Conservation (phyloP, 2,113 vertebrate species). For the Paraplagusia blochii region DNA sequence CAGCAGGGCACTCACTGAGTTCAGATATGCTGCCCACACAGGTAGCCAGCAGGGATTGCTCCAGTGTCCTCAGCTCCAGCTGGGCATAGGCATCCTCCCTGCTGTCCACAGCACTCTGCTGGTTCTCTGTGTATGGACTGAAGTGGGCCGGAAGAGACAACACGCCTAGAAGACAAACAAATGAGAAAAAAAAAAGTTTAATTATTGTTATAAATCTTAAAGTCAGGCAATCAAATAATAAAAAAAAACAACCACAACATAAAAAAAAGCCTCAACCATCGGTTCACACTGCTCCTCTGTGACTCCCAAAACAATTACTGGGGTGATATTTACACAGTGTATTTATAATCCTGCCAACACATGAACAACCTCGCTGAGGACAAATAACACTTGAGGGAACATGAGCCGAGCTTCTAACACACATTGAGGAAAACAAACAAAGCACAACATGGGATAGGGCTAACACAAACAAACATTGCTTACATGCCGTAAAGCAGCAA, state of each 20-base stretch:
- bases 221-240: not conserved
- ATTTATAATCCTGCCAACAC: conserved; percentile 24
- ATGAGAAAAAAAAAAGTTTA: conserved; percentile 3
- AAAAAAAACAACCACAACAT: too few species aligned
- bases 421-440: conserved; percentile 41
- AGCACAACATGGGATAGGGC: conserved; percentile 13
- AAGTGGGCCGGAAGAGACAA: conserved; percentile 95
- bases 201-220: not conserved
- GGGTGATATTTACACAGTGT: conserved; percentile 22
- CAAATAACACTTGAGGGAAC: conserved; percentile 43
- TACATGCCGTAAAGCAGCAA: not conserved
- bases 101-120: conserved; percentile 78
- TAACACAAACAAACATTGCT: conserved; percentile 29
- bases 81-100: conserved; percentile 91
- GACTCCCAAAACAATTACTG: conserved; percentile 10
- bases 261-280: not conserved
- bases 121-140: conserved; percentile 90
- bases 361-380: conserved; percentile 23
- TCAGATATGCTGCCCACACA: conserved; percentile 98
- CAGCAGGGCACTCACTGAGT: conserved; percentile 83
- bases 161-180: conserved; percentile 79
- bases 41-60: conserved; percentile 94
- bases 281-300: not conserved
- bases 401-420: conserved; percentile 23
- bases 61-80: conserved; percentile 94